phyloP scores from a whole-genome alignment of 2,113 vertebrate species.

The Otus sunia region DNA sequence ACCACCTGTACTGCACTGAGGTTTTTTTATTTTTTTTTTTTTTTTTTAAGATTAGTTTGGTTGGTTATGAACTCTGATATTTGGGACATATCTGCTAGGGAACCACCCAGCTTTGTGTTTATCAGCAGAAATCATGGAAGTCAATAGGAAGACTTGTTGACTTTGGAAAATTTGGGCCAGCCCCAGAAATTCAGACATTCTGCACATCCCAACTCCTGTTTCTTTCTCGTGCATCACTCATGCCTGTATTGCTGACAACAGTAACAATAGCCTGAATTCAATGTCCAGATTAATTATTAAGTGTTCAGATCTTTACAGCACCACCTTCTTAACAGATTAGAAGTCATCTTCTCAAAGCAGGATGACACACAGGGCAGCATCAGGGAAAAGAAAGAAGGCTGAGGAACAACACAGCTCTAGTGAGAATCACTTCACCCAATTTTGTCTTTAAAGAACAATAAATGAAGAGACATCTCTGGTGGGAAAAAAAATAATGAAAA shows the following conservation, averaged over 20 bases:
- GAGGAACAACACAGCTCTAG: constrained; percentile 36
- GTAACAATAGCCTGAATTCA: constrained; percentile 54
- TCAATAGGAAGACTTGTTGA: background rate
- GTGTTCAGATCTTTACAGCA: constrained; percentile 41
- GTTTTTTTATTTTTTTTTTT: background rate
- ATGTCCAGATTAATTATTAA: constrained; percentile 35
- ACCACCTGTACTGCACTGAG: rapidly evolving
- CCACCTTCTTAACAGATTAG: constrained; percentile 50
- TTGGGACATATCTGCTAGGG: background rate
- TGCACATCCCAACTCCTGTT: background rate
- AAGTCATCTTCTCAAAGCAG: constrained; percentile 60
- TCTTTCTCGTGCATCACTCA: background rate
- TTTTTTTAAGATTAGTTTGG: background rate
- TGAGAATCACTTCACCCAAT: constrained; percentile 44
- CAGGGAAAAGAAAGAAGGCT: constrained; percentile 38
- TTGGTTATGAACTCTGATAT: background rate
- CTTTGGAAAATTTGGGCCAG: constrained; percentile 53
- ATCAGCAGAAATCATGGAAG: background rate
- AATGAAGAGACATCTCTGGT: constrained; percentile 42
- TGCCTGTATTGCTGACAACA: constrained; percentile 26
- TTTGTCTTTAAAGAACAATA: constrained; percentile 53
- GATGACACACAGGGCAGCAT: constrained; percentile 36
- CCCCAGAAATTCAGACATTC: constrained; percentile 24
- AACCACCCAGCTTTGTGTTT: background rate
- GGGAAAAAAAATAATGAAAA: constrained; percentile 41